Evolutionary conservation across 2,888 invertebrate species (phyloP), one percentile per base, ranked within the genome.

Genomic region (Amphipyra berbera): DNA sequence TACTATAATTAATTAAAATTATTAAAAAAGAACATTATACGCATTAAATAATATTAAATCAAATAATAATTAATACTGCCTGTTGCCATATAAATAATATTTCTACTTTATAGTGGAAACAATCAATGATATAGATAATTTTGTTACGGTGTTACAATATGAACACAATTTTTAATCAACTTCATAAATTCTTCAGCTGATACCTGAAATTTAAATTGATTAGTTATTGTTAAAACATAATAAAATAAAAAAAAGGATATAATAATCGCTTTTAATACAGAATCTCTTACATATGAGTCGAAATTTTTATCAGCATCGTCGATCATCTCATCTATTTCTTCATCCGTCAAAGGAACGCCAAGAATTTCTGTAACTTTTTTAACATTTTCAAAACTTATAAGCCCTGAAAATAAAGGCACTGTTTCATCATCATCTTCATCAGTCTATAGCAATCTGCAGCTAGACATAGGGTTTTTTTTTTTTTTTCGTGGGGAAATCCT

Each of bases 281-380:
- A 33, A 13, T 33, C 9, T 27, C 90, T 83, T 83, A 95, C 95
- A 69, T 81, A 76, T 13, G 92, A 89, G 76, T 95, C 94, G 38
- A 86, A 89, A 68, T 95, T 91, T 69, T 90, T 93, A 69, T 95
- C 95, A 9, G 94, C 94, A 49, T 94, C 94, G 53, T 94, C 93
- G 4, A 95, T 85, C 95, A 95, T 95, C 76, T 95, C 95, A 38
- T 93, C 90, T 37, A 95, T 93, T 83, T 95, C 93, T 81, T 95
- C 93, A 72, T 95, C 95, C 7, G 92, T 89, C 15, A 95, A 76
- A 69, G 85, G 66, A 4, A 83, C 82, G 0, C 88, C 92, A 2
- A 95, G 82, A 10, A 92, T 86, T 42, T 89, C 71, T 0, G 90
- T 85, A 0, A 95, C 94, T 10, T 78, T 65, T 72, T 93, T 95